Percentiles rank a stretch among this genome's conserved stretches.
phyloP scores from a whole-genome alignment of 2,113 vertebrate genomes.

The Origma solitaria region DNA sequence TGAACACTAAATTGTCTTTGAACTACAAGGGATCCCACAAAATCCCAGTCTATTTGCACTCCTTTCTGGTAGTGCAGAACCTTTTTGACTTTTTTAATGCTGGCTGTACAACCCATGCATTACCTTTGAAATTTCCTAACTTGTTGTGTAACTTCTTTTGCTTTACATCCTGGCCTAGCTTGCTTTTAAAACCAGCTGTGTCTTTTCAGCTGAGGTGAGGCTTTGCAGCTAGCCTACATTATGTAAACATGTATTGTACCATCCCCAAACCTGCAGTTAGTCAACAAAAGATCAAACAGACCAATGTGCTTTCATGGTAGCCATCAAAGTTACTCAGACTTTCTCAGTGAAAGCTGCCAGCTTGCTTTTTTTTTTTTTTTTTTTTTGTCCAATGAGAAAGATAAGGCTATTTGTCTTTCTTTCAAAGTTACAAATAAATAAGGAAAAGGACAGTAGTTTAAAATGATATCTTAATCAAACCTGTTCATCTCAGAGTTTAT shows the following conservation, averaged over 20 bases:
- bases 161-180: neutral
- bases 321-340: constrained; percentile 48
- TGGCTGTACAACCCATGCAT: neutral
- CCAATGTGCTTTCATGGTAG: neutral
- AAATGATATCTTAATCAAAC: constrained; percentile 39
- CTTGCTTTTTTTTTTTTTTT: neutral
- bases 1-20: neutral
- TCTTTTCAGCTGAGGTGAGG: neutral
- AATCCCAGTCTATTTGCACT: neutral
- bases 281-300: constrained; percentile 64
- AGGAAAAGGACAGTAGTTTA: constrained; percentile 27
- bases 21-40: neutral
- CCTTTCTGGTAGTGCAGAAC: neutral
- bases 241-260: constrained; percentile 33
- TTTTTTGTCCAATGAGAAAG: neutral
- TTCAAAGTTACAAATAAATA: constrained; percentile 34
- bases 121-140: neutral
- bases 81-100: neutral
- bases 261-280: constrained; percentile 10
- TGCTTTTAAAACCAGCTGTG: constrained; percentile 27
- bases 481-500: constrained; percentile 37
- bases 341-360: neutral
- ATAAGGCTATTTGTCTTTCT: constrained; percentile 18
- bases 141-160: neutral
- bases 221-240: constrained; percentile 12